phyloP scores from a whole-genome alignment of 2,797 vertebrate genomes.

The Pachyuromys duprasi region DNA sequence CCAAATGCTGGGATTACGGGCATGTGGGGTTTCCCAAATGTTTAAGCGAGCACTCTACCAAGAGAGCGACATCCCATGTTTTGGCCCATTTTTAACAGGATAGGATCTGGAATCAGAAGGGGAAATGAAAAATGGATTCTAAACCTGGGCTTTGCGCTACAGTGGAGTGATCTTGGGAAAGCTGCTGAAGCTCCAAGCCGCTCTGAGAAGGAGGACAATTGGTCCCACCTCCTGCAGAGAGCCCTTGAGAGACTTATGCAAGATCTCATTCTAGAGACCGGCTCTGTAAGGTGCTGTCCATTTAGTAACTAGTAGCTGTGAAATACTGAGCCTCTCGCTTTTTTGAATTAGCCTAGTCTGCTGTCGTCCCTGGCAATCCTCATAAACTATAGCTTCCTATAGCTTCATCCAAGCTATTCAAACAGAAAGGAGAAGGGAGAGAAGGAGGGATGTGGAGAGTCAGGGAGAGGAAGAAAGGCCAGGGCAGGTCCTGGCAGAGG shows the following conservation, averaged over 20 bases:
- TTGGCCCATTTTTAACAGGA: neutral
- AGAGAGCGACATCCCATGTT: neutral
- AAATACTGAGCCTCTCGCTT: neutral
- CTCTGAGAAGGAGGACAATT: neutral
- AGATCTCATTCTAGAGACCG: neutral
- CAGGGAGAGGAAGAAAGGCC: neutral
- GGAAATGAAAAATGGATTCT: neutral
- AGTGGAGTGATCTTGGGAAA: neutral
- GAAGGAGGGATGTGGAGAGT: accelerated
- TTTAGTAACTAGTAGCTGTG: neutral
- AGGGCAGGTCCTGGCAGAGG: neutral
- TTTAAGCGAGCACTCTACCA: neutral
- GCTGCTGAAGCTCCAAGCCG: neutral
- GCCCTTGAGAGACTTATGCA: neutral
- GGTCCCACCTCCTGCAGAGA: neutral
- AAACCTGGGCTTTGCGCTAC: neutral
- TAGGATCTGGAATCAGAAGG: constrained; percentile 19
- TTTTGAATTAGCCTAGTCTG: neutral
- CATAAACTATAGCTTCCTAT: neutral
- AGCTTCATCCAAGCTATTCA: constrained; percentile 24
- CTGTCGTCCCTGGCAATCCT: neutral
- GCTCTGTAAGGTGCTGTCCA: neutral
- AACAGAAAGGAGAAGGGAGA: neutral
- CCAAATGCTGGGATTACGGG: neutral
- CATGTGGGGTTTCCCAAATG: too few relatives aligned